Conservation (phyloP, 2,797 vertebrate species). For the Pangasius macronema region DNA sequence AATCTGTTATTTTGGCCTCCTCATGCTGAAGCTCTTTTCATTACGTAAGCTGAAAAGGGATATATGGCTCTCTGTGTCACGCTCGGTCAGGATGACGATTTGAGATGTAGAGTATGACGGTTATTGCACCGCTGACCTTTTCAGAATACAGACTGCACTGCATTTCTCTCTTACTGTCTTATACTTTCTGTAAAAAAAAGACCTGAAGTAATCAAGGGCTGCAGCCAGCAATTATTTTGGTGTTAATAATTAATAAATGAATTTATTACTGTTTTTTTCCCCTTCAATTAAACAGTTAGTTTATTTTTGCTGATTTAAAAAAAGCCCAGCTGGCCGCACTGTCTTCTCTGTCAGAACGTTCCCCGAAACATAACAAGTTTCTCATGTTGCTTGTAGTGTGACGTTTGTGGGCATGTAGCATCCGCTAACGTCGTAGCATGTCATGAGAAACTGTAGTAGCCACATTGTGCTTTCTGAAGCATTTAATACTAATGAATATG, state of each 20-base stretch:
- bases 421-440: background rate
- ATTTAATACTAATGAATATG: too few species aligned
- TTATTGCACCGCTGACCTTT: slow-evolving; percentile 20
- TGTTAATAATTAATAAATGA: background rate
- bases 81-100: background rate
- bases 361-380: background rate
- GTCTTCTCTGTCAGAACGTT: background rate
- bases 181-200: background rate
- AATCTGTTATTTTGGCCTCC: background rate
- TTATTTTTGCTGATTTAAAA: background rate
- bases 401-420: background rate
- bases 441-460: too few species aligned
- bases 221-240: too few species aligned
- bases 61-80: background rate
- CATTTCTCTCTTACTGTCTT: background rate
- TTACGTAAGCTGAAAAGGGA: background rate
- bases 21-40: background rate
- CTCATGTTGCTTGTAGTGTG: background rate
- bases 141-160: background rate
- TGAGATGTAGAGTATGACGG: background rate
- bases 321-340: background rate
- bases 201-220: background rate
- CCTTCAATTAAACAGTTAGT: too few species aligned
- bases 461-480: too few species aligned
- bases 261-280: background rate